A percentile compares a stretch with the other conserved stretches of the same genome.
These are phyloP conservation scores for Brenthis ino DNA, from an alignment of 2,888 invertebrate species.

Conservation along the genomic window DNA sequence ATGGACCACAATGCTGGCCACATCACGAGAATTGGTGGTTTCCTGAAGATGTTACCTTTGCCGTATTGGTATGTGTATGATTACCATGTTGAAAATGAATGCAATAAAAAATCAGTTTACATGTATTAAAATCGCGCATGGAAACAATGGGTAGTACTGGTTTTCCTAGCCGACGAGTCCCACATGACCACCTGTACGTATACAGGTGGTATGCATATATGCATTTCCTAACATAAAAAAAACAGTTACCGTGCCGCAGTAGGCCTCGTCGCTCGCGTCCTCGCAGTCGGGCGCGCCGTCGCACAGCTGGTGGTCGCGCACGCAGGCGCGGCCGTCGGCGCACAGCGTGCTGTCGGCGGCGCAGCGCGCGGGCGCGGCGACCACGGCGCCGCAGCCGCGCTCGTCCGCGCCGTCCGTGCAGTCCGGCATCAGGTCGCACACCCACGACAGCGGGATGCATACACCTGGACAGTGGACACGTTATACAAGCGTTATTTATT, in stretches of 20 bases:
- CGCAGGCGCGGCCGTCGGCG: constrained; percentile 83
- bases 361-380: constrained; percentile 59
- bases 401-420: constrained; percentile 93
- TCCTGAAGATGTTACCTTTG: too few relatives aligned
- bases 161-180: too few relatives aligned
- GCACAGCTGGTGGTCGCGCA: constrained; percentile 87
- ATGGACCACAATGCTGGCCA: too few relatives aligned
- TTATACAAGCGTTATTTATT: too few relatives aligned
- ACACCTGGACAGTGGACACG: constrained; percentile 71
- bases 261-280: constrained; percentile 87
- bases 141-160: too few relatives aligned
- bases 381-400: constrained; percentile 50
- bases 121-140: too few relatives aligned
- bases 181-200: too few relatives aligned
- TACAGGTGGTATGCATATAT: too few relatives aligned
- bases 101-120: too few relatives aligned
- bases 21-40: too few relatives aligned
- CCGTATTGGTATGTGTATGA: too few relatives aligned
- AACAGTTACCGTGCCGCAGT: constrained; percentile 51
- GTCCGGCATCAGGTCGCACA: constrained; percentile 91
- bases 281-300: constrained; percentile 82
- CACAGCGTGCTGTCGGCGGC: constrained; percentile 84
- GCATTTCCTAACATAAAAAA: neutral
- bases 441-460: constrained; percentile 90
- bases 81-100: too few relatives aligned